These are phyloP conservation scores for Acanthosoma haemorrhoidale DNA, from an alignment of 2,888 invertebrate species.

Conservation along the genomic window DNA sequence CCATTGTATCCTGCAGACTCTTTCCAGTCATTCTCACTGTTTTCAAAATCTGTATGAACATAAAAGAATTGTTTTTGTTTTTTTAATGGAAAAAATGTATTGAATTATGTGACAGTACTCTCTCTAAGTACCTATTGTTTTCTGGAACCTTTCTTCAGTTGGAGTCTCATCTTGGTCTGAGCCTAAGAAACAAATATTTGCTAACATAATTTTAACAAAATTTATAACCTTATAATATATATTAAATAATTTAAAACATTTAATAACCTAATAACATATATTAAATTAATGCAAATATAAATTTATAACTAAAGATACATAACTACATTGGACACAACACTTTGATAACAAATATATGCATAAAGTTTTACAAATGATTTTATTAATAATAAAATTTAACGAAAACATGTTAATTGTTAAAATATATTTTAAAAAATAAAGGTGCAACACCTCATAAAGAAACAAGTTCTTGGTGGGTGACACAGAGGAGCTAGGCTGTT, in stretches of 20 bases:
- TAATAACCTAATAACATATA: not conserved
- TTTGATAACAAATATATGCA: too few relatives aligned
- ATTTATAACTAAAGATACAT: too few relatives aligned
- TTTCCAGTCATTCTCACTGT: conserved; percentile 18
- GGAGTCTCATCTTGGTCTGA: conserved; percentile 40
- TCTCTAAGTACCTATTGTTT: conserved; percentile 14
- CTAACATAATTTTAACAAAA: not conserved
- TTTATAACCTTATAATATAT: not conserved
- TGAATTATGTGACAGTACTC: too few relatives aligned
- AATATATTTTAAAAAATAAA: not conserved
- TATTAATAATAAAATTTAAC: not conserved
- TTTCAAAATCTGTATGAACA: not conserved
- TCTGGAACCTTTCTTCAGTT: conserved; percentile 35
- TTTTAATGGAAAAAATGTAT: too few relatives aligned
- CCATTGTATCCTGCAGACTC: conserved; percentile 13
- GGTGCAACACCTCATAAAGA: too few relatives aligned
- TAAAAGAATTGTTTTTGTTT: not conserved
- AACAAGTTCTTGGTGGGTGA: not conserved
- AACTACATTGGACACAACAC: too few relatives aligned
- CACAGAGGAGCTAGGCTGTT: too few relatives aligned
- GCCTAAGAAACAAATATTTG: conserved; percentile 35
- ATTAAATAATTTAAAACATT: not conserved
- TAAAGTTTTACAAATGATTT: too few relatives aligned
- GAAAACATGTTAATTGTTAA: not conserved
- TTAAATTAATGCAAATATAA: too few relatives aligned